Base-by-base conservation (phyloP, 2,888 invertebrate species). In the Caenorhabditis sp. region DNA sequence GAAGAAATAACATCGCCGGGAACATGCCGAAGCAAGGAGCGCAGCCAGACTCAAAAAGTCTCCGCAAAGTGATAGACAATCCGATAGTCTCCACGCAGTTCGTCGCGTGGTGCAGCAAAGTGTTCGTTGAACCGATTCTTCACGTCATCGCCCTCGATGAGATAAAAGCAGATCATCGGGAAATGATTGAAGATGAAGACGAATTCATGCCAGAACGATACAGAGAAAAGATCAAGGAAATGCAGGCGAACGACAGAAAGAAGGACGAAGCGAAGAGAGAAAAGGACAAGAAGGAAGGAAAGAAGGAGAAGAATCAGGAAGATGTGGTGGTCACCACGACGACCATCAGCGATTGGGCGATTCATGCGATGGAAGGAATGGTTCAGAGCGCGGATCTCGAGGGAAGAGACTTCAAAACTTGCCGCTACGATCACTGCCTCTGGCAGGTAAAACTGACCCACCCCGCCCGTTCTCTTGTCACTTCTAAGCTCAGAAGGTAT, bases 331-430 rank as follows among this genome's bases (percentile, higher is more conserved):
- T 82, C 50, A 80, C 80, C 9, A 66, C 78, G 27, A 81, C 85
- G 13, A 82, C 82, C 35, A 81, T 83, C 7, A 83, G 85, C 32
- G 88, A 88, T 66, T 88, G 88, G 88, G 88, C 88, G n/a, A 59
- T 80, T 15, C 87, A 88, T 66, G 81, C 84, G n/a, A 63, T 81
- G 71, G 87, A 87, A 68, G 87, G 85, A 58, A 71, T 86, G 63
- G 48, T 63, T n/a, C 86, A 87, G 68, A 81, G 78, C 61, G 81
- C 84, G 3, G 72, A 77, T 13, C 70, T 72, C 8, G 88, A 88
- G 30, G 68, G 62, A 20, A 55, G 55, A 39, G 48, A 62, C 24
- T 72, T 72, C 26, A 17, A 68, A 17, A 62, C 17, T 8, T 35
- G 15, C 0, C 41, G 27, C 17, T 75, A 75, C 48, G 75, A 75